phyloP scores from a whole-genome alignment of 64 coral and sea anemone species.

The Montipora capricornis region DNA sequence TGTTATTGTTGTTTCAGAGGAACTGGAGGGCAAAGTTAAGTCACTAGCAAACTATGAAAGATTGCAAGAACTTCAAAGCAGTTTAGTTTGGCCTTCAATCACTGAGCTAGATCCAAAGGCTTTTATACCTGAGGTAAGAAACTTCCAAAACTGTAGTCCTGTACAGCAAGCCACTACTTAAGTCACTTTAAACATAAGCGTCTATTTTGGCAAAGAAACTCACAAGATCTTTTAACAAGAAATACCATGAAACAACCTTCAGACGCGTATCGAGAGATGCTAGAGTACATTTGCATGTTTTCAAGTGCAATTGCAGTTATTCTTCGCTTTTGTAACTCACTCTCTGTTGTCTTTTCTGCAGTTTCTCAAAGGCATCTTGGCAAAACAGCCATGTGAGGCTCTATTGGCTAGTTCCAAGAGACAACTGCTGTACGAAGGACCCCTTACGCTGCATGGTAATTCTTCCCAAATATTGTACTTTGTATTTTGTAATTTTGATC shows the following conservation, averaged over 20 bases:
- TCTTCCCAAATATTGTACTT: neutral
- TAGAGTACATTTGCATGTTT: too few relatives aligned
- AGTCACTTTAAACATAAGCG: neutral
- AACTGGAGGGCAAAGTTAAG: constrained; percentile 95
- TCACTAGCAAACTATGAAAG: constrained; percentile 89
- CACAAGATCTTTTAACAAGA: too few relatives aligned
- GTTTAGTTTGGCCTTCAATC: constrained; percentile 97
- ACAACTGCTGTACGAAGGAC: constrained; percentile 89
- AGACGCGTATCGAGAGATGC: too few relatives aligned
- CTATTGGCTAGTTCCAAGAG: constrained; percentile 89
- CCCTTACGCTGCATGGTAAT: constrained; percentile 83
- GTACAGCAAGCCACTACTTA: neutral
- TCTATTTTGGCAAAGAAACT: too few relatives aligned
- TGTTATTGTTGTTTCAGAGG: constrained; percentile 69
- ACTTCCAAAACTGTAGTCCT: neutral
- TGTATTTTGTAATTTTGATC: neutral
- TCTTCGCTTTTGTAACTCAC: neutral
- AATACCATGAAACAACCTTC: too few relatives aligned
- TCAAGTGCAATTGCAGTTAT: too few relatives aligned
- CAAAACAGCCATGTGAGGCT: constrained; percentile 89
- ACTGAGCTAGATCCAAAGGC: constrained; percentile 95
- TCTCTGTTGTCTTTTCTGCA: constrained; percentile 17
- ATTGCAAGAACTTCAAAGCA: constrained; percentile 96
- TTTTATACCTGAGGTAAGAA: constrained; percentile 90
- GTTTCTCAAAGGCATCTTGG: constrained; percentile 85